A percentile compares a stretch with the other conserved stretches of the same genome.
Conservation (phyloP, 2,888 invertebrate genomes). For the Allolobophora icterica region DNA sequence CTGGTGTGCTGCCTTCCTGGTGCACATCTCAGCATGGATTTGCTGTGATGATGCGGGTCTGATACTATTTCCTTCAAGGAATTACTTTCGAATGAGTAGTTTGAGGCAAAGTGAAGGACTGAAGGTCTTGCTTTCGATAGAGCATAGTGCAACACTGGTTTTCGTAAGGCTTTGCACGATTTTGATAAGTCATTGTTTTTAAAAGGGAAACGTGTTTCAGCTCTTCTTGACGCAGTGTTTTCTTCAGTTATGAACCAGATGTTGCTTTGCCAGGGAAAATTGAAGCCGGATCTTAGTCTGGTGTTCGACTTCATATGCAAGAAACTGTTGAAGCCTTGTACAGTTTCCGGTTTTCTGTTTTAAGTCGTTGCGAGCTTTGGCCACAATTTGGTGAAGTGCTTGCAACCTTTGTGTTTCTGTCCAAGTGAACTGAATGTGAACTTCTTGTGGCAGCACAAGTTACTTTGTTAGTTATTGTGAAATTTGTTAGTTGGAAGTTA, state of each 20-base stretch:
- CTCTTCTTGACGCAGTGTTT: not conserved
- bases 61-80: not conserved
- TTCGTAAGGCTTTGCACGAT: not conserved
- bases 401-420: not conserved
- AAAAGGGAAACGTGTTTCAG: not conserved
- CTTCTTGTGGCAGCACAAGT: not conserved
- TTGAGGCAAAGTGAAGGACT: not conserved
- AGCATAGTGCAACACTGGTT: not conserved
- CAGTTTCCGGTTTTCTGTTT: not conserved
- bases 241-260: not conserved
- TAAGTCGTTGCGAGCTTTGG: not conserved
- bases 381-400: too few species aligned
- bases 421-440: too few species aligned
- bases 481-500: not conserved
- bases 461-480: not conserved
- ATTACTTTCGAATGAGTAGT: not conserved
- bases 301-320: not conserved
- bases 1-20: not conserved
- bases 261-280: not conserved
- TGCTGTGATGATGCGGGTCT: too few species aligned
- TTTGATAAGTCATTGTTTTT: not conserved
- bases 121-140: not conserved
- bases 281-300: not conserved
- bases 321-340: slow-evolving; percentile 1
- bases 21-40: not conserved